Evolutionary conservation across 2,888 invertebrate genomes (phyloP).

Genomic region (Cephus pulcher): DNA sequence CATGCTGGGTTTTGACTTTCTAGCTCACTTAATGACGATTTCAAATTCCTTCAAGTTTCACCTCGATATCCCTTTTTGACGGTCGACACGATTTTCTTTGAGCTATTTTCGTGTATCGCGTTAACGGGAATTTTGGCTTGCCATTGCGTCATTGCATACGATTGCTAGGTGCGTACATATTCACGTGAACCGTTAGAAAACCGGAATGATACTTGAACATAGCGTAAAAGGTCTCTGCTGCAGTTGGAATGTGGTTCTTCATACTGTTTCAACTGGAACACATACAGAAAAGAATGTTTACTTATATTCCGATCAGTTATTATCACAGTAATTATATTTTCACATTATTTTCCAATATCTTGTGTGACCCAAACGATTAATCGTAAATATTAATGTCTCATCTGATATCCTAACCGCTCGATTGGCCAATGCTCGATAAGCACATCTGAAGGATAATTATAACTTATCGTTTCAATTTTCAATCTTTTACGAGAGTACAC

Average conservation of each 20-base stretch:
- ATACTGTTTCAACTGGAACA: background rate
- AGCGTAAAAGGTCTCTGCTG: background rate
- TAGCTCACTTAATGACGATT: background rate
- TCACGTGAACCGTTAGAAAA: background rate
- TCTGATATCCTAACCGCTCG: background rate
- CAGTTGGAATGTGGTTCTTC: background rate
- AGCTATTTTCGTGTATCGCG: background rate
- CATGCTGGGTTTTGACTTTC: background rate
- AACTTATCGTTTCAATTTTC: background rate
- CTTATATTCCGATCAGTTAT: too few relatives aligned
- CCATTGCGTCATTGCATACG: background rate
- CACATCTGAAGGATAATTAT: background rate
- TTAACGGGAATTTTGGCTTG: background rate
- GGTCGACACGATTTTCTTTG: background rate
- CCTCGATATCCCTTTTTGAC: background rate
- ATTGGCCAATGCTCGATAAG: background rate
- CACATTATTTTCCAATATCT: background rate
- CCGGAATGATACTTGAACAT: background rate
- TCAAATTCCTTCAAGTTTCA: background rate
- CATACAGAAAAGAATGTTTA: too few relatives aligned
- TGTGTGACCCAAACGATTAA: background rate
- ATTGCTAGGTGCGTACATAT: background rate
- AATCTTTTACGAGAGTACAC: background rate
- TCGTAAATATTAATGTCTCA: background rate
- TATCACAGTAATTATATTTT: too few relatives aligned